Percentiles rank a stretch among this genome's conserved stretches.
Conservation (phyloP, 2,888 invertebrate species). For the Cephus spinipes region DNA sequence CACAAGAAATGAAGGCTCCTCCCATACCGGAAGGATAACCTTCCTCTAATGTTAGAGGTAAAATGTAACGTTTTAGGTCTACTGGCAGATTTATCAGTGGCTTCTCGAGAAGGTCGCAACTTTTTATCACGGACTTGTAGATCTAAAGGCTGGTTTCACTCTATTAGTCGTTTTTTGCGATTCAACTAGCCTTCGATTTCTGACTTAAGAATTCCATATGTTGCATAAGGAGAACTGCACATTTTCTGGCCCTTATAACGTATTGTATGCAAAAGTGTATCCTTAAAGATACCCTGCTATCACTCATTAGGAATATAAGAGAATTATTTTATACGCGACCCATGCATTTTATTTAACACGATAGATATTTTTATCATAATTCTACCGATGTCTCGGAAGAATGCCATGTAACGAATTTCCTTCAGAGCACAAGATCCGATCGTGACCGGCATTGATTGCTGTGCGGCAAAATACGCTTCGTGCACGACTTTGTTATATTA, state of each 20-base stretch:
- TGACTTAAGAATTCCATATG: not conserved
- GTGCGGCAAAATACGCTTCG: constrained; percentile 2
- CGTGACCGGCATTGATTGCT: not conserved
- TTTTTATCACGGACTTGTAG: constrained; percentile 8
- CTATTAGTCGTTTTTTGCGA: constrained; percentile 6
- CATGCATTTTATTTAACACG: not conserved
- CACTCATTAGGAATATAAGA: not conserved
- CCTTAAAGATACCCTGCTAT: not conserved
- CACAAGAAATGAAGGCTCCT: not conserved
- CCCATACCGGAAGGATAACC: not conserved
- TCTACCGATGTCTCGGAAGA: not conserved
- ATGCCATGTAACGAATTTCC: not conserved
- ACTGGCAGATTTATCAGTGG: not conserved
- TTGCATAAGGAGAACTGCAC: constrained; percentile 2
- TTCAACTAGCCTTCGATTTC: constrained; percentile 3
- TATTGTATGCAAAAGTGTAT: not conserved
- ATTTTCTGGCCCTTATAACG: not conserved
- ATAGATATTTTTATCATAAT: not conserved
- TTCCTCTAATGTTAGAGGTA: not conserved
- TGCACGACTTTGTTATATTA: not conserved
- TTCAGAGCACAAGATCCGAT: not conserved
- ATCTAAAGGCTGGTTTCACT: constrained; percentile 15
- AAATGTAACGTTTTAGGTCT: not conserved
- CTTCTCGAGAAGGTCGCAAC: constrained; percentile 10
- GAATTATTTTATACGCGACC: not conserved